Conservation (phyloP, 2,113 vertebrate species). For the Cichladusa arquata region DNA sequence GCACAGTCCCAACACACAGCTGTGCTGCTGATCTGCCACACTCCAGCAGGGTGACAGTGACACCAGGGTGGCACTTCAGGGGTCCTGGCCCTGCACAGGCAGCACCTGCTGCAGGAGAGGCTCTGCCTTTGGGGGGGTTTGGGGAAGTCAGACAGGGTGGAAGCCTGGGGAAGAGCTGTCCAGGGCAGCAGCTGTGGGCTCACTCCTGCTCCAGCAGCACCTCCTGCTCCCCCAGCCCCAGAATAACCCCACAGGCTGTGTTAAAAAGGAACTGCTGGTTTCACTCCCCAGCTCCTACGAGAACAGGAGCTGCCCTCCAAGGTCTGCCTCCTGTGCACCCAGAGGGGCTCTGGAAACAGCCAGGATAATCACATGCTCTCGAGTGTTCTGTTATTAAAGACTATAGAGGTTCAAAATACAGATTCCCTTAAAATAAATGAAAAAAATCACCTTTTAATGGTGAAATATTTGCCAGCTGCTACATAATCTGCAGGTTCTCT, state of each 20-base stretch:
- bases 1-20: neutral
- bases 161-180: neutral
- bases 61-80: neutral
- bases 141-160: rapidly evolving
- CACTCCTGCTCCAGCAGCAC: neutral
- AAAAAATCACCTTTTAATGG: neutral
- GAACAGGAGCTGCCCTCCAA: neutral
- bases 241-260: rapidly evolving
- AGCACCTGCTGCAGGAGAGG: neutral
- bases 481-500: neutral
- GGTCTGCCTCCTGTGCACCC: neutral
- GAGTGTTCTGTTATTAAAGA: neutral
- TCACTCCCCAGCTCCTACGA: rapidly evolving
- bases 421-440: neutral
- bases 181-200: rapidly evolving
- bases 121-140: neutral
- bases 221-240: neutral
- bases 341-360: neutral
- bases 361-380: neutral
- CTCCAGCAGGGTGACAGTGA: neutral
- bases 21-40: rapidly evolving
- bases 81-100: neutral
- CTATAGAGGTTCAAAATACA: neutral
- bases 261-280: neutral
- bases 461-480: neutral